These are phyloP conservation scores for Drosophila helvetica DNA, from an alignment of 2,888 invertebrate genomes.

Conservation along the genomic window DNA sequence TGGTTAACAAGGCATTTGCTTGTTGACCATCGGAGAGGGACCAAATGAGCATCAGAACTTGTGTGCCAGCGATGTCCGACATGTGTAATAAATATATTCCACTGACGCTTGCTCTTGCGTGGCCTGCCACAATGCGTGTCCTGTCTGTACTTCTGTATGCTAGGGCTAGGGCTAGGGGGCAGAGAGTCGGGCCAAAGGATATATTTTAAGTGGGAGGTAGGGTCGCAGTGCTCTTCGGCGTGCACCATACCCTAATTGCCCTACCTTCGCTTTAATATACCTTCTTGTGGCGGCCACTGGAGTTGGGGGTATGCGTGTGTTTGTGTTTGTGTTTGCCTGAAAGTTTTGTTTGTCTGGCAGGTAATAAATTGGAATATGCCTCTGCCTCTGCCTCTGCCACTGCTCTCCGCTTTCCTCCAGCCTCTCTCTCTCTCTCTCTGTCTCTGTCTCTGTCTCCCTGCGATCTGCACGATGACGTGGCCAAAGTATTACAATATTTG, in stretches of 20 bases:
- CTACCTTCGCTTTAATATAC: background rate
- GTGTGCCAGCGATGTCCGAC: conserved; percentile 77
- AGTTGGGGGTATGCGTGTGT: conserved; percentile 15
- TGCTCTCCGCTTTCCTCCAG: background rate
- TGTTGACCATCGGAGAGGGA: conserved; percentile 63
- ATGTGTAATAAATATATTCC: conserved; percentile 77
- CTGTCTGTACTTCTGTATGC: conserved; percentile 1
- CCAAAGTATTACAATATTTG: conserved; percentile 60
- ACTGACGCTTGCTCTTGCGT: conserved; percentile 23
- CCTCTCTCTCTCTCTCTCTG: background rate
- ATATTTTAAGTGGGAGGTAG: background rate
- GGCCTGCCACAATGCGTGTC: conserved; percentile 9
- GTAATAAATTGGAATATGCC: conserved; percentile 70
- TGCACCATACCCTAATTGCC: background rate
- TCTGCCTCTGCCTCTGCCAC: conserved; percentile 9
- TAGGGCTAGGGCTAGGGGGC: background rate
- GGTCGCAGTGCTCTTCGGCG: background rate
- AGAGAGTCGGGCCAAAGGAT: background rate
- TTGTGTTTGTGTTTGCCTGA: conserved; percentile 37
- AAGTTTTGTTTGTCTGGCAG: conserved; percentile 50
- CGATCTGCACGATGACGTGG: conserved; percentile 61
- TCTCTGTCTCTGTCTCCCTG: background rate
- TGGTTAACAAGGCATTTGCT: conserved; percentile 78
- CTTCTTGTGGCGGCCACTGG: background rate
- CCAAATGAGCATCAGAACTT: conserved; percentile 66